Percentiles rank a stretch among this genome's conserved stretches.
Conservation (phyloP, 2,113 vertebrate genomes). For the Mohoua ochrocephala region DNA sequence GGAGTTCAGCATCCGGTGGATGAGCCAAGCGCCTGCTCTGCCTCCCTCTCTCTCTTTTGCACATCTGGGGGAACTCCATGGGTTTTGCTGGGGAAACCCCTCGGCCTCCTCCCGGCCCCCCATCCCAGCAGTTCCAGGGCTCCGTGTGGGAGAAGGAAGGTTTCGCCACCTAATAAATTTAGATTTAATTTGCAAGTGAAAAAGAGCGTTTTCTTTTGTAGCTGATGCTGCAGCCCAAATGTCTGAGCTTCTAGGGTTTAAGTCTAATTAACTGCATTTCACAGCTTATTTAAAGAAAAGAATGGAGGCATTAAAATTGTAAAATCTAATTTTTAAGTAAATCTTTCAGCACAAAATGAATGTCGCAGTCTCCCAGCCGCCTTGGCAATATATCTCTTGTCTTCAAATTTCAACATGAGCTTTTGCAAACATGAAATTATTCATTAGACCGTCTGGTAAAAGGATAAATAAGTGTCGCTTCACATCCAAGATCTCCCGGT, state of each 20-base stretch:
- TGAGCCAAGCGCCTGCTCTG: background rate
- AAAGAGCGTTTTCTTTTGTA: conserved; percentile 77
- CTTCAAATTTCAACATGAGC: conserved; percentile 82
- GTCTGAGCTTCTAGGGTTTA: conserved; percentile 78
- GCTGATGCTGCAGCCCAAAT: conserved; percentile 76
- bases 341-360: conserved; percentile 81
- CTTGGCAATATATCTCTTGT: conserved; percentile 79
- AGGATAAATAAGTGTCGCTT: conserved; percentile 82
- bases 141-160: background rate
- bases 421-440: conserved; percentile 84
- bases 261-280: conserved; percentile 82
- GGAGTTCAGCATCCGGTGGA: fast-evolving
- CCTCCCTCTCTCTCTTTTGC: background rate
- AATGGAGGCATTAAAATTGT: conserved; percentile 82
- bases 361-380: conserved; percentile 74
- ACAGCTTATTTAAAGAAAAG: conserved; percentile 83
- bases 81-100: background rate
- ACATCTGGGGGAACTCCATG: fast-evolving
- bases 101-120: background rate
- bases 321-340: conserved; percentile 84
- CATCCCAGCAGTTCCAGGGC: background rate
- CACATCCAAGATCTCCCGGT: conserved; percentile 68
- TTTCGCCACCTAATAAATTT: conserved; percentile 69
- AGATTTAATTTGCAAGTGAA: conserved; percentile 80
- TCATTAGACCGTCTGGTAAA: conserved; percentile 80